Conservation (phyloP, 2,888 invertebrate genomes). For the Bursaphelenchus okinawaensis region DNA sequence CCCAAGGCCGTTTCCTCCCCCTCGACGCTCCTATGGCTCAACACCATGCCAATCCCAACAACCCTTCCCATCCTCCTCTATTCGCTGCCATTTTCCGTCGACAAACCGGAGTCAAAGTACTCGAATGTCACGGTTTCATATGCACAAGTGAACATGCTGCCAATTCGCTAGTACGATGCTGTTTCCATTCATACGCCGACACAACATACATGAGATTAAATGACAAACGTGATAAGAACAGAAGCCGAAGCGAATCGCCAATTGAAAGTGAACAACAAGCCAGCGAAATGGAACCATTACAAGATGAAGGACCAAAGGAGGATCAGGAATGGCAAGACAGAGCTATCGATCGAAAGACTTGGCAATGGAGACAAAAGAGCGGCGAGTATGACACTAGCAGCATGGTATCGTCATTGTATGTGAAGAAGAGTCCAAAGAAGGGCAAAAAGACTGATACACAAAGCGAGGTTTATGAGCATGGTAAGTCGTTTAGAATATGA, state of each 20-base stretch:
- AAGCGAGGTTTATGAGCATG: slow-evolving; percentile 18
- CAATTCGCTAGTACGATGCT: slow-evolving; percentile 79
- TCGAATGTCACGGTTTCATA: slow-evolving; percentile 98
- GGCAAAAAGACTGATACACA: slow-evolving; percentile 23
- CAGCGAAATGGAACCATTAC: slow-evolving; percentile 2
- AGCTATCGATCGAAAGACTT: slow-evolving; percentile 39
- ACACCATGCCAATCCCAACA: slow-evolving; percentile 69
- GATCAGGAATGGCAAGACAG: slow-evolving; percentile 36
- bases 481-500: neutral
- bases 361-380: slow-evolving; percentile 46
- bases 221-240: slow-evolving; percentile 30
- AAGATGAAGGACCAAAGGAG: slow-evolving; percentile 26
- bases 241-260: neutral
- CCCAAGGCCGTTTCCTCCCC: slow-evolving; percentile 70
- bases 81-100: slow-evolving; percentile 92
- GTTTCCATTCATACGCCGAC: slow-evolving; percentile 94
- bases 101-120: slow-evolving; percentile 86
- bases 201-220: slow-evolving; percentile 59
- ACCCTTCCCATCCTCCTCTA: slow-evolving; percentile 81
- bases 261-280: slow-evolving; percentile 19
- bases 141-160: slow-evolving; percentile 93
- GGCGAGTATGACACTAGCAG: slow-evolving; percentile 56
- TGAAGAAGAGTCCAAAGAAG: slow-evolving; percentile 26
- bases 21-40: slow-evolving; percentile 92
- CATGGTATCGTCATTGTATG: slow-evolving; percentile 36